Evolutionary conservation across 2,797 vertebrate species (phyloP).

Genomic region (Dipus sagitta): DNA sequence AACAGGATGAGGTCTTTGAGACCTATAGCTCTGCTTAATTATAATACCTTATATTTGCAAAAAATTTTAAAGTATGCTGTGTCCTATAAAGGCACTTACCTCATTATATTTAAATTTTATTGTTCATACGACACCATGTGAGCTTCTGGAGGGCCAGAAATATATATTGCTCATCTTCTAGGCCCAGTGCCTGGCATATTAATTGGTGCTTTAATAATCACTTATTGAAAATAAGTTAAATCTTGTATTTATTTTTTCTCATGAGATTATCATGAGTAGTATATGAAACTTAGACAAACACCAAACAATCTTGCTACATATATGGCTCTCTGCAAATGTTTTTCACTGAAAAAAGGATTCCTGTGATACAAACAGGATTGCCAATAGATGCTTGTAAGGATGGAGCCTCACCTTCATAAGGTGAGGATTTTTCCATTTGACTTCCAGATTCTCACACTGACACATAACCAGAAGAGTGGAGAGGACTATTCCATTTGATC

Average conservation of each 20-base stretch:
- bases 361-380: not conserved
- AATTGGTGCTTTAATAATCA: conserved; percentile 69
- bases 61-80: conserved; percentile 70
- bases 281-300: conserved; percentile 56
- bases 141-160: conserved; percentile 66
- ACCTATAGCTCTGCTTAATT: conserved; percentile 72
- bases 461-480: not conserved
- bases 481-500: not conserved
- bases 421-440: conserved; percentile 41
- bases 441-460: not conserved
- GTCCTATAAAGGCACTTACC: conserved; percentile 72
- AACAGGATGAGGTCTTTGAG: conserved; percentile 71
- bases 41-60: conserved; percentile 75
- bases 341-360: conserved; percentile 52
- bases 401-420: conserved; percentile 14
- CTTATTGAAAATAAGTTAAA: conserved; percentile 68
- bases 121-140: conserved; percentile 68
- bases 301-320: conserved; percentile 35
- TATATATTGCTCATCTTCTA: conserved; percentile 64
- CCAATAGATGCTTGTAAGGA: not conserved
- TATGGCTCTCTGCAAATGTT: conserved; percentile 48
- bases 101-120: conserved; percentile 78
- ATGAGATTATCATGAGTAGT: conserved; percentile 49
- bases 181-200: conserved; percentile 23
- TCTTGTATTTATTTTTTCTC: conserved; percentile 65